Evolutionary conservation across 2,113 vertebrate genomes (phyloP), one percentile per base, ranked within the genome.

Genomic region (Triplophysa siluroides): DNA sequence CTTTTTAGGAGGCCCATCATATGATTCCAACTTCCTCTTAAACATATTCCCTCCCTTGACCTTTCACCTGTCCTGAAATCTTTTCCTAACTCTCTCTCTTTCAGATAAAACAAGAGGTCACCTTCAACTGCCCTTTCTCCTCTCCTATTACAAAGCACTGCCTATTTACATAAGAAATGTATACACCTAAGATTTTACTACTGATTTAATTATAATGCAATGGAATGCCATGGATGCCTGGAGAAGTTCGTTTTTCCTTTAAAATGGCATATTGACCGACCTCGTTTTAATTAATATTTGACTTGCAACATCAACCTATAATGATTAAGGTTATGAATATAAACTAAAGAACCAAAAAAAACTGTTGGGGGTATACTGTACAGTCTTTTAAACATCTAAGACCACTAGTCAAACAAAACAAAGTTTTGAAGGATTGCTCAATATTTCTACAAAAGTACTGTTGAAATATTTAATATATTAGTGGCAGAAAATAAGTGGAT

Each of bases 111-210:
- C 72, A 19, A 38, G 72, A 76, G 79, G 85, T 86, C 85, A 79
- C 43, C 72, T 65, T 64, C 21, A 74, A 41, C 63, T 61, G 47
- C 69, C 82, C 74, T 68, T 62, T 45, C 14, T 23, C 73, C 47
- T 85, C 81, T 87, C 81, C 78, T 26, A 58, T 87, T 87, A 82
- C 85, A 87, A 85, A 83, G 83, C 85, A 83, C 78, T 58, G 68
- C 80, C 81, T 87, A 87, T 80, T 87, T 77, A 82, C 69, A 56
- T 63, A 67, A 78, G 58, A 73, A 63, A 78, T 56, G 61, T 29
- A 62, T 83, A 85, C 83, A 79, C 79, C 60, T 78, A 54, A 63
- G 64, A 82, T 87, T 82, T 86, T 65, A 71, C 64, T 64, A 45
- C 77, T 78, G 79, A 82, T 81, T 79, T 61, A 78, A 85, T 86